Evolutionary conservation across 1,140 invertebrate species (phyloP).

Genomic region (Mizuhopecten yessoensis): DNA sequence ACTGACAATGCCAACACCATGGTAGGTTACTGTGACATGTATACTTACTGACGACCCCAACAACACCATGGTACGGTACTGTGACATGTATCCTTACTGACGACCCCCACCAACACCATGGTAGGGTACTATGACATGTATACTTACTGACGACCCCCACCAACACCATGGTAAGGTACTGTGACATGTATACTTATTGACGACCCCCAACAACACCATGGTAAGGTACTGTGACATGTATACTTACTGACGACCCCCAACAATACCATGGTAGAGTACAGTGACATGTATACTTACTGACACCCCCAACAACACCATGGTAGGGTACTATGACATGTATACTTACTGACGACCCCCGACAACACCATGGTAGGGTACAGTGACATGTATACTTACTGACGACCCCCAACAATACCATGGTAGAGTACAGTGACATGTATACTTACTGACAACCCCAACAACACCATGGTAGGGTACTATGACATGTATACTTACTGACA

Average conservation of each 20-base stretch:
- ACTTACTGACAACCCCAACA: too few species aligned
- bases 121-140: background rate
- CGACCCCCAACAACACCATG: background rate
- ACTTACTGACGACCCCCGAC: background rate
- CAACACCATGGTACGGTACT: too few species aligned
- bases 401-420: too few species aligned
- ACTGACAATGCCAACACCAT: background rate
- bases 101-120: too few species aligned
- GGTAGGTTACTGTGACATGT: background rate
- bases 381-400: too few species aligned
- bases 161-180: background rate
- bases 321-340: background rate
- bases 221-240: background rate
- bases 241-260: background rate
- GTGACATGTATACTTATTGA: background rate
- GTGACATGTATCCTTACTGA: too few species aligned
- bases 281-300: background rate
- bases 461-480: too few species aligned
- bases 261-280: background rate
- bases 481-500: background rate
- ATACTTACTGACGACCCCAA: too few species aligned
- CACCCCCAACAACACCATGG: background rate
- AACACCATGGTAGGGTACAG: background rate
- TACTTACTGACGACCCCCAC: background rate
- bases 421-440: too few species aligned